Evolutionary conservation across 1,140 invertebrate species (phyloP).

Genomic region (Zaprionus tsacasi): DNA sequence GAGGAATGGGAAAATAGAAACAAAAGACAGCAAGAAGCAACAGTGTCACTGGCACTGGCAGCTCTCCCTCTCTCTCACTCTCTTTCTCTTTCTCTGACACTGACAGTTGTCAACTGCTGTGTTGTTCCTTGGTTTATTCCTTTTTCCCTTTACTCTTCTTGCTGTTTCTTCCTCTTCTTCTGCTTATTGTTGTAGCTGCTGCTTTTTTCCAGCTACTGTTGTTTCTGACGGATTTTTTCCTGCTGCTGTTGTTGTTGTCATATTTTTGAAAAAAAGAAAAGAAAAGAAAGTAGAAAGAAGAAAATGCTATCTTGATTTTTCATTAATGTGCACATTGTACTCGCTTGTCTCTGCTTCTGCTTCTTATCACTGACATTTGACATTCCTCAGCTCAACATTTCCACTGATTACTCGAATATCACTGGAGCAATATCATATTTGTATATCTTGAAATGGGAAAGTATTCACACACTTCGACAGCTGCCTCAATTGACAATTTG

Average conservation of each 20-base stretch:
- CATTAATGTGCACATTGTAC: slow-evolving; percentile 59
- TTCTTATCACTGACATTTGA: slow-evolving; percentile 32
- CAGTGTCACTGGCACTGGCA: slow-evolving; percentile 74
- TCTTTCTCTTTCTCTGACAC: slow-evolving; percentile 48
- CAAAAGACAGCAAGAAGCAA: slow-evolving; percentile 78
- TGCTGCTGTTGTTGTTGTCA: slow-evolving; percentile 41
- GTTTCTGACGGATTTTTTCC: slow-evolving; percentile 46
- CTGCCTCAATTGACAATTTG: neutral
- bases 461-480: slow-evolving; percentile 1
- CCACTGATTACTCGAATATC: slow-evolving; percentile 29
- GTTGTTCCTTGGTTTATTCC: slow-evolving; percentile 66
- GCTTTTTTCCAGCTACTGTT: slow-evolving; percentile 30
- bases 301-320: slow-evolving; percentile 56
- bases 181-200: slow-evolving; percentile 20
- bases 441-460: neutral
- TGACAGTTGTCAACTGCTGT: slow-evolving; percentile 81
- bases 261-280: slow-evolving; percentile 34
- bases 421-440: neutral
- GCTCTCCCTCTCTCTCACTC: slow-evolving; percentile 41
- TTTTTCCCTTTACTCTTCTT: slow-evolving; percentile 46
- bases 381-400: slow-evolving; percentile 13
- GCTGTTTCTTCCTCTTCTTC: slow-evolving; percentile 38
- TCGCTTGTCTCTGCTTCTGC: slow-evolving; percentile 9
- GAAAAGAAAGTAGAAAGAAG: neutral
- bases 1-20: slow-evolving; percentile 43